These are phyloP conservation scores for Lasioglossum villosulum DNA, from an alignment of 2,888 invertebrate species.

Conservation along the genomic window DNA sequence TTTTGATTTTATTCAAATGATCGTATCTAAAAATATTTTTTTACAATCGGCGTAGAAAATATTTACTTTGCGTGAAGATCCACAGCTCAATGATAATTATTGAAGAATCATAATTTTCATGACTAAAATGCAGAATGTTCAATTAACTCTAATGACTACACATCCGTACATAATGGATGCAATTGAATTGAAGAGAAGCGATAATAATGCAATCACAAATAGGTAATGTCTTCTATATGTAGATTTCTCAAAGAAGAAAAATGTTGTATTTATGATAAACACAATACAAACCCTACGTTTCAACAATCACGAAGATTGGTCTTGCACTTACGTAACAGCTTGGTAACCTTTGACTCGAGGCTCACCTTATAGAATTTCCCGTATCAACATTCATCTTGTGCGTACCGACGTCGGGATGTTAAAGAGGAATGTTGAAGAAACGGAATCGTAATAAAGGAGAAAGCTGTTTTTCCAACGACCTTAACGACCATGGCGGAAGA, in stretches of 20 bases:
- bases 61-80: no score
- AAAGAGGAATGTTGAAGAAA: conserved; percentile 14
- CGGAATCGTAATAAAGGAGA: conserved; percentile 49
- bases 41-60: no score
- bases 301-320: neutral
- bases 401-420: neutral
- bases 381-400: neutral
- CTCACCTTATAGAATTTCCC: neutral
- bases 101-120: no score
- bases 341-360: neutral
- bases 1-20: no score
- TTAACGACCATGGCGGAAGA: conserved; percentile 55
- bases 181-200: no score
- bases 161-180: no score
- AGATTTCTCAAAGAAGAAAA: neutral
- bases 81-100: no score
- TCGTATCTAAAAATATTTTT: no score
- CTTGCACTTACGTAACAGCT: neutral
- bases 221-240: neutral
- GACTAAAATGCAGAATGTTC: no score
- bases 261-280: neutral
- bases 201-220: no score
- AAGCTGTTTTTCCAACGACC: conserved; percentile 54
- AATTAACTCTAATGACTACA: no score
- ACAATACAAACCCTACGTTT: neutral